Evolutionary conservation across 1,140 invertebrate species (phyloP).

Genomic region (Polyergus mexicanus): DNA sequence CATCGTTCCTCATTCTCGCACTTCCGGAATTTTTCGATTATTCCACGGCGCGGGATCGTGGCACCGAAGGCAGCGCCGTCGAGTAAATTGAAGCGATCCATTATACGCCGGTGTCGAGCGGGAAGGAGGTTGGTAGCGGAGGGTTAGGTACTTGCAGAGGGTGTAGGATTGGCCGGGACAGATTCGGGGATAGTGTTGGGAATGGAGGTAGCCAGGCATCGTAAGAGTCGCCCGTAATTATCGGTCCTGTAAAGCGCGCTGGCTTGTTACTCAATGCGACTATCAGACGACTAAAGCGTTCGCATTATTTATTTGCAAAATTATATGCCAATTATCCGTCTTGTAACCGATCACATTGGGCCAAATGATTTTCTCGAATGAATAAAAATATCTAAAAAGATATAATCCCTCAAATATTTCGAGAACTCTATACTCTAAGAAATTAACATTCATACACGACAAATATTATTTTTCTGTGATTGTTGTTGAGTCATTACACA

Average conservation of each 20-base stretch:
- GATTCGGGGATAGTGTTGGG: constrained; percentile 8
- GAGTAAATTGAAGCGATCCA: constrained; percentile 81
- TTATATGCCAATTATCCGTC: not conserved
- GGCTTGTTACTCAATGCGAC: constrained; percentile 25
- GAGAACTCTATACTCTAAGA: not conserved
- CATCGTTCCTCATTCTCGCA: not conserved
- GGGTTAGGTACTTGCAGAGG: constrained; percentile 46
- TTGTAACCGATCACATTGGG: not conserved
- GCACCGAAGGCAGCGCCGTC: constrained; percentile 59
- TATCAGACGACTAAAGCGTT: constrained; percentile 23
- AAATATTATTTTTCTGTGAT: not conserved
- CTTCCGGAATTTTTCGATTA: constrained; percentile 73
- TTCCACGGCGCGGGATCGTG: constrained; percentile 52
- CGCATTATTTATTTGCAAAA: constrained; percentile 3
- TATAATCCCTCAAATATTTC: not conserved
- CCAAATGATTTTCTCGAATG: too few relatives aligned
- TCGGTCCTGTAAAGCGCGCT: constrained; percentile 1
- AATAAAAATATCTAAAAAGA: not conserved
- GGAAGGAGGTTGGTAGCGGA: constrained; percentile 20
- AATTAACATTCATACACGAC: not conserved
- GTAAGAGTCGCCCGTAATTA: constrained; percentile 45
- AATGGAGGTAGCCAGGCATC: constrained; percentile 17
- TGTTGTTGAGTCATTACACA: not conserved
- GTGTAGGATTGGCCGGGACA: constrained; percentile 49
- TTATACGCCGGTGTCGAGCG: constrained; percentile 72